A percentile compares a stretch with the other conserved stretches of the same genome.
Conservation (phyloP, 2,888 invertebrate genomes). For the Ryuthela nishihirai region DNA sequence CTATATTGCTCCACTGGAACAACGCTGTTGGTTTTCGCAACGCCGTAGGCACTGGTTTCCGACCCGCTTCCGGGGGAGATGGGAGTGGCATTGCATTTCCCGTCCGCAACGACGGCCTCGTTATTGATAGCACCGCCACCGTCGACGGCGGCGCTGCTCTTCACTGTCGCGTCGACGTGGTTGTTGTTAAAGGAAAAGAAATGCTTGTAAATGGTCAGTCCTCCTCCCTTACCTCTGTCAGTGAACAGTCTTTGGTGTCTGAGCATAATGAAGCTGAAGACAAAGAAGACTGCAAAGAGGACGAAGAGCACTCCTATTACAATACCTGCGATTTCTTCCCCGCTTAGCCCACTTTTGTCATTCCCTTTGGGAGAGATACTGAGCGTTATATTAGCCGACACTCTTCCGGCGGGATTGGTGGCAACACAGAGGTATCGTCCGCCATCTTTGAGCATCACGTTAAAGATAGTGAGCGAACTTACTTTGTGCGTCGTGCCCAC, state of each 20-base stretch:
- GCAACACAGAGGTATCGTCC: conserved; percentile 41
- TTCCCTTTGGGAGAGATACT: conserved; percentile 27
- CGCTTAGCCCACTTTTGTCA: conserved; percentile 25
- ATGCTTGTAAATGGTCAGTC: conserved; percentile 28
- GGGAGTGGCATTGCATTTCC: conserved; percentile 16
- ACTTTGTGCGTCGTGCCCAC: conserved; percentile 38
- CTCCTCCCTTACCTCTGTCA: conserved; percentile 21
- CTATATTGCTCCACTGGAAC: conserved; percentile 31
- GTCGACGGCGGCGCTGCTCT: conserved; percentile 21
- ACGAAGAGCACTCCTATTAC: conserved; percentile 41
- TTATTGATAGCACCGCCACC: conserved; percentile 1
- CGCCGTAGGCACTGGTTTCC: conserved; percentile 27
- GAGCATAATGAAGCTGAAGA: conserved; percentile 40
- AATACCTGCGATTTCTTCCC: conserved; percentile 42
- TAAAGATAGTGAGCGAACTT: conserved; percentile 42
- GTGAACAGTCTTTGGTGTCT: conserved; percentile 30
- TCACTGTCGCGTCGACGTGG: conserved; percentile 18
- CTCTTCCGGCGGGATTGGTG: conserved; percentile 40
- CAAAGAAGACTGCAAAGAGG: conserved; percentile 38
- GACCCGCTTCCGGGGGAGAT: conserved; percentile 32
- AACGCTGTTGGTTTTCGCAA: conserved; percentile 25
- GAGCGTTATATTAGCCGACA: conserved; percentile 40
- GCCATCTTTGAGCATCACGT: conserved; percentile 43
- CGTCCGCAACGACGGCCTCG: conserved; percentile 9
- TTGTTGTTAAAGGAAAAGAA: conserved; percentile 31